Evolutionary conservation across 1,140 invertebrate genomes (phyloP).

Genomic region (Pseudomyrmex concolor): DNA sequence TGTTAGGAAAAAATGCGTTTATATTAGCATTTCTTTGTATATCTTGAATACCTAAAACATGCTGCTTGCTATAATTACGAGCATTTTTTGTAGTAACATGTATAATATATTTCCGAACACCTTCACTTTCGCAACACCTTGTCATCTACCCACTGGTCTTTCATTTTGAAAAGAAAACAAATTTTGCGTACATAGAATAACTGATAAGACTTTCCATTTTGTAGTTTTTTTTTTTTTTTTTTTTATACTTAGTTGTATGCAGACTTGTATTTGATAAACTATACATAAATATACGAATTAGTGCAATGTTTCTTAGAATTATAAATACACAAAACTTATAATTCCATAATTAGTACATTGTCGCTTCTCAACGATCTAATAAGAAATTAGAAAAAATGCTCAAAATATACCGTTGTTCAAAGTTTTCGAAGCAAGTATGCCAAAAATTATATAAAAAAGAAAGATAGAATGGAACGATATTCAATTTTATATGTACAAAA

Average conservation of each 20-base stretch:
- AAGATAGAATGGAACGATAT: constrained; percentile 50
- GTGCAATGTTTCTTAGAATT: constrained; percentile 76
- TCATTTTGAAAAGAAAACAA: neutral
- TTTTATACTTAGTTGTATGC: constrained; percentile 32
- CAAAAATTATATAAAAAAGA: constrained; percentile 39
- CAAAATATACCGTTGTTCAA: constrained; percentile 46
- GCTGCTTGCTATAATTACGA: constrained; percentile 1
- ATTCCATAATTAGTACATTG: constrained; percentile 64
- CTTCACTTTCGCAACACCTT: neutral
- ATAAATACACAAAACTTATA: constrained; percentile 59
- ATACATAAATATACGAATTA: constrained; percentile 58
- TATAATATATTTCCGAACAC: neutral
- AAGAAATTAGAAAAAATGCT: constrained; percentile 50
- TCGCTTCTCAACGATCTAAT: constrained; percentile 55
- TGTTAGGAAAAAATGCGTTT: neutral
- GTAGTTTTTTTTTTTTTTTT: neutral
- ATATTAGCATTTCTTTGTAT: constrained; percentile 1
- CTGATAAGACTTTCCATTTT: constrained; percentile 39
- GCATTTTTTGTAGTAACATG: neutral
- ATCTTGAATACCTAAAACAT: constrained; percentile 10
- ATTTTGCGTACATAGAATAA: neutral
- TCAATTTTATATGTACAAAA: constrained; percentile 52
- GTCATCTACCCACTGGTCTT: neutral
- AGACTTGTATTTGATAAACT: constrained; percentile 52
- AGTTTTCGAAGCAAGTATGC: constrained; percentile 53